phyloP scores from a whole-genome alignment of 1,140 invertebrate genomes.

The Drosophila teissieri region DNA sequence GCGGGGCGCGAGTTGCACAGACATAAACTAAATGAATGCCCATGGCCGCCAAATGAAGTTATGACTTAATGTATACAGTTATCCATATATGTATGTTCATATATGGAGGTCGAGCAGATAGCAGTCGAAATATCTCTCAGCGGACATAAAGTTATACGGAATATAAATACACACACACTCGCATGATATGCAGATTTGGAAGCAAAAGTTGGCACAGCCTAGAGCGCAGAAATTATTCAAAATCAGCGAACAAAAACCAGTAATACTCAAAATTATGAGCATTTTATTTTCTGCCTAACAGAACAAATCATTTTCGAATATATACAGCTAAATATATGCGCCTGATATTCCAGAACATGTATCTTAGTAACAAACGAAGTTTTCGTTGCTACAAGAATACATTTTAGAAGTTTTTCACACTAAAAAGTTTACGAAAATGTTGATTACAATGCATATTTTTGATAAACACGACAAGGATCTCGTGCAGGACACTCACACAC shows the following conservation, averaged over 20 bases:
- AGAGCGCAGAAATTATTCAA: neutral
- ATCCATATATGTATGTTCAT: neutral
- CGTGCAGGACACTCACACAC: constrained; percentile 11
- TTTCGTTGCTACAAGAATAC: neutral
- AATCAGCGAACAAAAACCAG: neutral
- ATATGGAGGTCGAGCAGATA: constrained; percentile 1
- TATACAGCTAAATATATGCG: no score
- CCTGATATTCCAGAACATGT: no score
- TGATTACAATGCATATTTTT: constrained; percentile 17
- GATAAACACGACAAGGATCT: constrained; percentile 26
- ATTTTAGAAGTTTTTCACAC: neutral
- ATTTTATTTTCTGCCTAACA: neutral
- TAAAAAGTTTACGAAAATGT: neutral
- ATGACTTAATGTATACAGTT: constrained; percentile 71
- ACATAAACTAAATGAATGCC: constrained; percentile 73
- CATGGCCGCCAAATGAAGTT: constrained; percentile 67
- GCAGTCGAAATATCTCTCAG: constrained; percentile 5
- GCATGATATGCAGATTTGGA: constrained; percentile 2
- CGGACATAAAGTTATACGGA: constrained; percentile 15
- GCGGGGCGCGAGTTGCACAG: constrained; percentile 36
- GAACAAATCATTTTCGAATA: neutral
- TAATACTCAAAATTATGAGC: neutral
- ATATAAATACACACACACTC: neutral
- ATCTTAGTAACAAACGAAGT: no score
- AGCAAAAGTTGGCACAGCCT: neutral